Base-by-base conservation (phyloP, 2,888 invertebrate species). In the Stenodema calcarata region DNA sequence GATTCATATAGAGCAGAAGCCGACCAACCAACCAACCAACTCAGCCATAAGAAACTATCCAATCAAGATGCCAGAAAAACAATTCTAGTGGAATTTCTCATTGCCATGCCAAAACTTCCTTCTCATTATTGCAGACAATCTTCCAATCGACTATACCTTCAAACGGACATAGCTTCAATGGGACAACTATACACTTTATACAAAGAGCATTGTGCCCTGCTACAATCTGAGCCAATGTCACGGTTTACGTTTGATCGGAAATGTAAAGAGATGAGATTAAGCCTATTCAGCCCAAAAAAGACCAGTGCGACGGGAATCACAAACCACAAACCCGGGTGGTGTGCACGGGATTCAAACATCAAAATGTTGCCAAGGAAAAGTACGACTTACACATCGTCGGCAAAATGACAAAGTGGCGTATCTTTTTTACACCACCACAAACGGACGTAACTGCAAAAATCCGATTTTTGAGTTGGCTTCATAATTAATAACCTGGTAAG, bases 291-390 rank as follows among this genome's bases (percentile, higher is more conserved):
- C 27, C 78, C 42, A 78, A 78, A 70, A 88, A 75, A 70, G 87
- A 87, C 28, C 79, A 88, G 35, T 86, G 87, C 54, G 79, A 87
- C 50, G n/a, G n/a, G n/a, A n/a, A n/a, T n/a, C n/a, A n/a, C n/a
- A n/a, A n/a, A n/a, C n/a, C n/a, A n/a, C n/a, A n/a, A n/a, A n/a
- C n/a, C n/a, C n/a, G n/a, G n/a, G n/a, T n/a, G n/a, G 18, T 80
- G 44, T 84, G 84, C 80, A 75, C 79, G 30, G n/a, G 44, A 75
- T 78, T 35, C 47, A 86, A 88, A 47, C 50, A 82, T 44, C 62
- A 70, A 14, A 42, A 87, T 27, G 41, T 87, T 6, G 0, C n/a
- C 75, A 23, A 86, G 50, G 82, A 85, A 27, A 75, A 35, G 75
- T 88, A 54, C 35, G 35, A 86, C 41, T 35, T 84, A 42, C 85